Evolutionary conservation across 2,888 invertebrate genomes (phyloP), one percentile per base, ranked within the genome.

Genomic region (Trypoxylon attenuatum): DNA sequence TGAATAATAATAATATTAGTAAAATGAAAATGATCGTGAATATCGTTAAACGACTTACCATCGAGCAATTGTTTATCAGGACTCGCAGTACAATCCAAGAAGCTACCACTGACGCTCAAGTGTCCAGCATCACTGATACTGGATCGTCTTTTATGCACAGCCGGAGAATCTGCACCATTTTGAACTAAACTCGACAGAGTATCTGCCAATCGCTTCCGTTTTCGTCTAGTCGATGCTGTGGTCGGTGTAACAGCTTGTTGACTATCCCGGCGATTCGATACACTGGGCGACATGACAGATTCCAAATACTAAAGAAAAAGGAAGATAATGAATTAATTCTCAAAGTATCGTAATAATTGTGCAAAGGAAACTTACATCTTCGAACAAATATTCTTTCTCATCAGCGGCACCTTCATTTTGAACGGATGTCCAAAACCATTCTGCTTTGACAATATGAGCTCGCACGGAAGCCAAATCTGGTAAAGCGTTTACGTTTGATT

Each of bases 401-500:
- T 95, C 94, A 66, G 96, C 96, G 80, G 95, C 94, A 73, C 94
- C 95, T 82, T 97, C 96, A 89, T 98, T 96, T 88, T 98, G 98
- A 67, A 98, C 96, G 46, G 97, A 97, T 33, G 95, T 96, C 98
- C 98, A 99, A 88, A 98, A 98, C 98, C 98, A 98, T 89, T 98
- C 96, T 4, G 94, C 94, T 88, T 95, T 96, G 54, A 96, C 93
- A 69, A 96, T 90, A 84, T 93, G 92, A 22, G 94, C 93, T 77
- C 91, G 91, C 13, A 87, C 82, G 67, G 91, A 88, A 65, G 92
- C 91, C 56, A 92, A 91, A 82, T 94, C 94, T 42, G 93, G 93
- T 71, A 93, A 90, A 49, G 91, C 89, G 79, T 91, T 90, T 27
- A 92, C 91, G 74, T 90, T 91, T 78, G 93, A 93, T 84, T 95